Evolutionary conservation across 2,797 vertebrate species (phyloP).

Genomic region (Falco columbarius): DNA sequence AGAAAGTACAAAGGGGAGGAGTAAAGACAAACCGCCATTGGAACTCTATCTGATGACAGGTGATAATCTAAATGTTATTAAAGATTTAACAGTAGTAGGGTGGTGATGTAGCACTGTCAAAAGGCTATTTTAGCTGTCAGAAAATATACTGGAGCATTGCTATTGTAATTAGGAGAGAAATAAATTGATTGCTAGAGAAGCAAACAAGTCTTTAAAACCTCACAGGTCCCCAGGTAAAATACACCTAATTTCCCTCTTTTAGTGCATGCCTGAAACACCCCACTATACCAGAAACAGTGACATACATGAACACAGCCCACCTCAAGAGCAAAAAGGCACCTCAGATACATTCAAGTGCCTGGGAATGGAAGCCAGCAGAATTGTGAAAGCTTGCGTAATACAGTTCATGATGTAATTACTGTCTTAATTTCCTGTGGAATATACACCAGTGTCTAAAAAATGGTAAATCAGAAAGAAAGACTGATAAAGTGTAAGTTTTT

Average conservation of each 20-base stretch:
- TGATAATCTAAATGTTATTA: constrained; percentile 60
- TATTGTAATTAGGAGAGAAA: constrained; percentile 11
- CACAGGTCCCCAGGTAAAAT: neutral
- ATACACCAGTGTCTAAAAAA: neutral
- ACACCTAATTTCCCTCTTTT: neutral
- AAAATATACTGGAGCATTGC: neutral
- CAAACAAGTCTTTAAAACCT: neutral
- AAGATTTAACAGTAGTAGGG: constrained; percentile 38
- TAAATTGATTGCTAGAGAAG: neutral
- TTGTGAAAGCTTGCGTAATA: neutral
- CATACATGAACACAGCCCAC: neutral
- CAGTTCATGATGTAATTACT: neutral
- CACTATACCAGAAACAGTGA: neutral
- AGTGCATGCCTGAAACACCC: neutral
- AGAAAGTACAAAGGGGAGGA: constrained; percentile 5
- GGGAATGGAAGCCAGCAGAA: neutral
- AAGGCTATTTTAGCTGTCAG: neutral
- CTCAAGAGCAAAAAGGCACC: neutral
- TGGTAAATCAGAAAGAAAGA: neutral
- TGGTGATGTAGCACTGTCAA: constrained; percentile 4
- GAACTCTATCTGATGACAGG: constrained; percentile 38
- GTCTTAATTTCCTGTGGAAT: neutral
- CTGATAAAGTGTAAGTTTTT: neutral
- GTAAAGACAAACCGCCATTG: constrained; percentile 50
- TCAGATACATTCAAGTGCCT: neutral